These are phyloP conservation scores for Sclerurus mexicanus DNA, from an alignment of 2,113 vertebrate genomes.

Conservation along the genomic window DNA sequence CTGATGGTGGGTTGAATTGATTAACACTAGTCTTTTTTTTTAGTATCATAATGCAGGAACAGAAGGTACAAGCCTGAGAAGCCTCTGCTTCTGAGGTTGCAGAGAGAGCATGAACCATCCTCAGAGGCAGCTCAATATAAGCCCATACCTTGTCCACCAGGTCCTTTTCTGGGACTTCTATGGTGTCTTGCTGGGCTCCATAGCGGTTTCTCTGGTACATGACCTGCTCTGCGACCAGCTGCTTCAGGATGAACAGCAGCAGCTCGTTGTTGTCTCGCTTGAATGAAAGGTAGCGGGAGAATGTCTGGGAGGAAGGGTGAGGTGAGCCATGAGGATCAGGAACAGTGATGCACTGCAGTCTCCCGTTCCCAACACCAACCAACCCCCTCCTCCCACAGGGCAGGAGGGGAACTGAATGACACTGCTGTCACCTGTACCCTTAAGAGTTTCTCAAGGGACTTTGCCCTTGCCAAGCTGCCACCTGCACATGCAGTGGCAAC, in stretches of 20 bases:
- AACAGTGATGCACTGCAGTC: accelerated
- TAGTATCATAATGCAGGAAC: neutral
- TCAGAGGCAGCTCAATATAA: neutral
- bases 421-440: neutral
- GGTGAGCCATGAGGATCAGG: neutral
- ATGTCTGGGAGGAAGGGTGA: constrained; percentile 76
- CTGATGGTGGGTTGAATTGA: neutral
- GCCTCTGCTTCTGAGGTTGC: neutral
- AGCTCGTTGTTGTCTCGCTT: constrained; percentile 95
- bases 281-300: constrained; percentile 94
- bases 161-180: constrained; percentile 92
- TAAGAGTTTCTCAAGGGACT: neutral
- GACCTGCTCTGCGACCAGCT: constrained; percentile 92
- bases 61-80: neutral
- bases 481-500: neutral
- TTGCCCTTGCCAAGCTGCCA: neutral
- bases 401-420: neutral
- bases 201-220: constrained; percentile 93
- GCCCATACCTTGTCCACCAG: constrained; percentile 87
- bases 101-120: neutral
- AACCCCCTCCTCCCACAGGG: neutral
- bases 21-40: neutral
- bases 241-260: constrained; percentile 94
- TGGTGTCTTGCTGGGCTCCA: constrained; percentile 88
- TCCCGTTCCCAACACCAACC: neutral